Evolutionary conservation across 1,140 invertebrate species (phyloP).

Genomic region (Leptoteleia sp.): DNA sequence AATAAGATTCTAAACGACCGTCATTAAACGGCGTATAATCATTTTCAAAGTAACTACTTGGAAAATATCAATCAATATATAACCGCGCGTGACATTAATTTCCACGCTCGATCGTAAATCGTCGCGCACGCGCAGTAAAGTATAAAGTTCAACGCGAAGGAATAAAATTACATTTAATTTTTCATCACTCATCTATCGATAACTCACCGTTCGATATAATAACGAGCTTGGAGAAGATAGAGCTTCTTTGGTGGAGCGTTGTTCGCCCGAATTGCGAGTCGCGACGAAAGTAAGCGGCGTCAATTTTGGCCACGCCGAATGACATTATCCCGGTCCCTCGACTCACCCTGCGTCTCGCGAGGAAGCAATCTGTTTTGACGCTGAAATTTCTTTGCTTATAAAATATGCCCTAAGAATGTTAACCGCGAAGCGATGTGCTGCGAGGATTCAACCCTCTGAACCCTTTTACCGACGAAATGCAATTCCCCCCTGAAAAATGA

Average conservation of each 20-base stretch:
- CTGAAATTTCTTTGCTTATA: slow-evolving; percentile 68
- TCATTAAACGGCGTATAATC: slow-evolving; percentile 16
- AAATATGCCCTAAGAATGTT: slow-evolving; percentile 71
- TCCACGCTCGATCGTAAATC: slow-evolving; percentile 26
- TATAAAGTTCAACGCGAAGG: slow-evolving; percentile 23
- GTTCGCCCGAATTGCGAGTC: slow-evolving; percentile 62
- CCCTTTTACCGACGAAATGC: slow-evolving; percentile 71
- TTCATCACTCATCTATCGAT: slow-evolving; percentile 33
- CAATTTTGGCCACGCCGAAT: slow-evolving; percentile 69
- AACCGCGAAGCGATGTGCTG: slow-evolving; percentile 54
- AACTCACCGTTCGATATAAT: slow-evolving; percentile 20
- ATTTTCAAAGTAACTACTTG: slow-evolving; percentile 3
- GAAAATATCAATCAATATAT: slow-evolving; percentile 42
- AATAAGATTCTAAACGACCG: not conserved
- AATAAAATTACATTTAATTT: slow-evolving; percentile 37
- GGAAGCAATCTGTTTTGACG: slow-evolving; percentile 73
- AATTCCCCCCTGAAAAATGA: slow-evolving; percentile 69
- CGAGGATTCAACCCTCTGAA: slow-evolving; percentile 61
- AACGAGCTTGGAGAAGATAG: too few relatives aligned
- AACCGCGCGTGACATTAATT: slow-evolving; percentile 38
- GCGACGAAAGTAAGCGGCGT: slow-evolving; percentile 66
- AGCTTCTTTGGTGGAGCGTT: too few relatives aligned
- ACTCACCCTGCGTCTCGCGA: slow-evolving; percentile 49
- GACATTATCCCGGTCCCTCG: slow-evolving; percentile 62
- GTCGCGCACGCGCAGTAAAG: slow-evolving; percentile 20